Conservation (phyloP, 1,140 invertebrate genomes). For the Cherax destructor region DNA sequence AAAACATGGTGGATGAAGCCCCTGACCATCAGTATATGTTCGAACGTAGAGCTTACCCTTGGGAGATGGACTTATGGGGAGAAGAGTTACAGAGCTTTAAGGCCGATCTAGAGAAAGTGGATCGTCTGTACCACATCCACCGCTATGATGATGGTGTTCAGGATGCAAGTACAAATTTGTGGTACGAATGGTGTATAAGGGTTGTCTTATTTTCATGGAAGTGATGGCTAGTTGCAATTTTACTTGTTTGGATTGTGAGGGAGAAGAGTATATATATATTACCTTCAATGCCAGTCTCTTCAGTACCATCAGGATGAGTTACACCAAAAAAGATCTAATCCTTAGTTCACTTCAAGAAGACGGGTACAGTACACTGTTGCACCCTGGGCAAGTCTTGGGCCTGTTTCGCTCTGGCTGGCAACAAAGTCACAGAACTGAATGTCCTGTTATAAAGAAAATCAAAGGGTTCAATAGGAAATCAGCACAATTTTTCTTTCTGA, state of each 20-base stretch:
- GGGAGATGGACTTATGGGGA: background rate
- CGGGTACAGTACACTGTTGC: no score
- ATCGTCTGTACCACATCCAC: conserved; percentile 32
- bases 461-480: no score
- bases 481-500: no score
- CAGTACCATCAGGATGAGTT: background rate
- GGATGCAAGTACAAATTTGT: background rate
- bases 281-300: conserved; percentile 21
- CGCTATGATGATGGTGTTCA: background rate
- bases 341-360: no score
- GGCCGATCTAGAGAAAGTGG: conserved; percentile 4
- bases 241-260: conserved; percentile 12
- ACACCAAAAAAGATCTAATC: background rate
- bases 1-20: background rate
- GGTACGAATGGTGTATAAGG: conserved; percentile 20
- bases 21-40: conserved; percentile 1
- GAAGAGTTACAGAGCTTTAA: conserved; percentile 11
- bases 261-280: conserved; percentile 27
- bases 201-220: background rate
- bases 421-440: no score
- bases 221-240: conserved; percentile 9
- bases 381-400: no score
- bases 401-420: no score
- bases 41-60: conserved; percentile 6
- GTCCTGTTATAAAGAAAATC: no score